Evolutionary conservation across 2,113 vertebrate genomes (phyloP), one percentile per base, ranked within the genome.

Genomic region (Nycticryphes semicollaris): DNA sequence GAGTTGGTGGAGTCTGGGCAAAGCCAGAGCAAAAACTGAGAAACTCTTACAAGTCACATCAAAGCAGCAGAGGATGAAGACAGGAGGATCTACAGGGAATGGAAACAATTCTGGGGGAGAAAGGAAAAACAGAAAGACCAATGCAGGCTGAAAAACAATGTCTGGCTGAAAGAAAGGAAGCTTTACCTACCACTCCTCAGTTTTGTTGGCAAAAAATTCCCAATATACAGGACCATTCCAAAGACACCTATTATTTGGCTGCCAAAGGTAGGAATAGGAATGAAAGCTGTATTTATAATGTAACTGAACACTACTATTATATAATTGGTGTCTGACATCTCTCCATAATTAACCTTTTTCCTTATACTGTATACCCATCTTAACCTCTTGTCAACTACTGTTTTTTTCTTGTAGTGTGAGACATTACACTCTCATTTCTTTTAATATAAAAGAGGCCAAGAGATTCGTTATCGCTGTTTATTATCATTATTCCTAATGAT

Each of bases 401-500:
- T 1, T 41, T 90, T 90, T 78, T 66, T 74, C 45, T 47, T 43
- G 14, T 31, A 87, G 37, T 56, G 20, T 33, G 33, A 89, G 53
- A 82, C 33, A 67, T 70, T 50, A 77, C 3, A 0, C 6, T 89
- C 24, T 50, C 12, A 59, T 87, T 89, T 87, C 57, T 96, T 94
- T 56, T 69, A 75, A 67, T 66, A 73, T 66, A 81, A 72, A 94
- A 85, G 39, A 93, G 66, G 76, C 88, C 91, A 96, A 95, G 67
- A 96, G 82, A 94, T 95, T 95, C 45, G 83, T 95, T 97, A 60
- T 90, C 9, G 1, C 37, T 87, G 27, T 93, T 91, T 94, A 92
- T 94, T 87, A 81, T 95, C 70, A 80, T 93, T 94, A 89, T 94
- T 97, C 76, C 54, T 89, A 89, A 91, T 87, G 50, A 92, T 56